Evolutionary conservation across 2,888 invertebrate species (phyloP).

Genomic region (Kuschelorhynchus macadamiae): DNA sequence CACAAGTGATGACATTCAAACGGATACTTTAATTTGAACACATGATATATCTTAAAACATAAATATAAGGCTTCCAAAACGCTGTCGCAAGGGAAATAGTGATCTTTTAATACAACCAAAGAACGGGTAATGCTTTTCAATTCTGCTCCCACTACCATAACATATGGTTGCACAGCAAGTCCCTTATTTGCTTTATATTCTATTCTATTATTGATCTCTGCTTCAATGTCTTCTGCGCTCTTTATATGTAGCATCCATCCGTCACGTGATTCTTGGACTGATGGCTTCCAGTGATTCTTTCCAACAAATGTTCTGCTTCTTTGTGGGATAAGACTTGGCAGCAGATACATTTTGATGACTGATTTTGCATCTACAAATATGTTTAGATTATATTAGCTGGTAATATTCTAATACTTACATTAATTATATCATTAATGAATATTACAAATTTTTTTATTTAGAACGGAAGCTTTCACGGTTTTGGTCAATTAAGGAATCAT

Average conservation of each 20-base stretch:
- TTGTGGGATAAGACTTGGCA: slow-evolving; percentile 13
- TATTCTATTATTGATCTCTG: slow-evolving; percentile 16
- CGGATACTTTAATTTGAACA: slow-evolving; percentile 16
- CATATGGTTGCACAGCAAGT: slow-evolving; percentile 5
- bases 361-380: slow-evolving; percentile 17
- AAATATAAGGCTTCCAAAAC: slow-evolving; percentile 20
- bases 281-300: slow-evolving; percentile 20
- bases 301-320: slow-evolving; percentile 14
- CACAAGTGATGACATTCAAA: slow-evolving; percentile 17
- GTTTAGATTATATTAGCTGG: background rate
- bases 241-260: slow-evolving; percentile 18
- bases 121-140: slow-evolving; percentile 8
- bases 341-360: slow-evolving; percentile 11
- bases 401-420: background rate
- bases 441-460: no score
- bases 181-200: slow-evolving; percentile 13
- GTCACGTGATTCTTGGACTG: slow-evolving; percentile 18
- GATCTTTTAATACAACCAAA: slow-evolving; percentile 15
- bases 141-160: slow-evolving; percentile 12
- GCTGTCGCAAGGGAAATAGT: background rate
- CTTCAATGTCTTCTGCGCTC: slow-evolving; percentile 5
- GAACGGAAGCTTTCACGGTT: no score
- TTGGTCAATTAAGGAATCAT: no score
- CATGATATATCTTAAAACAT: slow-evolving; percentile 19
- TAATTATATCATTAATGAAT: no score